Evolutionary conservation across 2,888 invertebrate genomes (phyloP).

Genomic region (Pemphredon lugubris): DNA sequence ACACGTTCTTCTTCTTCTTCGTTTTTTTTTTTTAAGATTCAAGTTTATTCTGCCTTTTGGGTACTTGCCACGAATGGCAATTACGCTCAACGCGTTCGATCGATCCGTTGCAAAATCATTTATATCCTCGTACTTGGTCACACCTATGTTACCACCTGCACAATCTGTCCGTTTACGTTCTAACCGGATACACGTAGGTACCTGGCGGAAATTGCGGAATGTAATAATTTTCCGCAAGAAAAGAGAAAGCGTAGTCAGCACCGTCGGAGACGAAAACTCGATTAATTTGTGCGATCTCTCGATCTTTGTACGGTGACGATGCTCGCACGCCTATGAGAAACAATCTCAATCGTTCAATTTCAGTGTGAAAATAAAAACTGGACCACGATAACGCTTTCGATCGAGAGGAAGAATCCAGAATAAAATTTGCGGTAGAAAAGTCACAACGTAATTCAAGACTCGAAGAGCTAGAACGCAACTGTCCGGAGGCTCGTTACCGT

Average conservation of each 20-base stretch:
- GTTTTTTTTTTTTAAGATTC: too few relatives aligned
- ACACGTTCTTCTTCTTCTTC: too few relatives aligned
- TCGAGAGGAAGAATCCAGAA: too few relatives aligned
- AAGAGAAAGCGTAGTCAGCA: slow-evolving; percentile 59
- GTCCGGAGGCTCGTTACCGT: neutral
- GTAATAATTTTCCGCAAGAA: slow-evolving; percentile 65
- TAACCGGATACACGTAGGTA: slow-evolving; percentile 62
- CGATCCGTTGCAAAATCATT: slow-evolving; percentile 25
- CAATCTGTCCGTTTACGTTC: slow-evolving; percentile 41
- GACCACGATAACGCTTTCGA: too few relatives aligned
- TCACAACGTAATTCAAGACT: neutral
- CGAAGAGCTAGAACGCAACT: neutral
- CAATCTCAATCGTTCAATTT: too few relatives aligned
- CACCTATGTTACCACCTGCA: slow-evolving; percentile 48
- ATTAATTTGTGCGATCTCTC: too few relatives aligned
- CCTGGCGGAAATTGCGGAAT: slow-evolving; percentile 71
- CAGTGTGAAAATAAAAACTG: too few relatives aligned
- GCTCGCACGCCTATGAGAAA: too few relatives aligned
- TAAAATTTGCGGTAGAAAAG: too few relatives aligned
- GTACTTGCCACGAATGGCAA: neutral
- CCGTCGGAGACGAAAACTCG: slow-evolving; percentile 34
- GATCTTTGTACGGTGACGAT: too few relatives aligned
- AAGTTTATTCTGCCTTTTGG: too few relatives aligned
- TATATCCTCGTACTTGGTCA: slow-evolving; percentile 28
- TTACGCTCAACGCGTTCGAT: slow-evolving; percentile 23